Base-by-base conservation (phyloP, 2,888 invertebrate species). In the Iselma pallidipennis region DNA sequence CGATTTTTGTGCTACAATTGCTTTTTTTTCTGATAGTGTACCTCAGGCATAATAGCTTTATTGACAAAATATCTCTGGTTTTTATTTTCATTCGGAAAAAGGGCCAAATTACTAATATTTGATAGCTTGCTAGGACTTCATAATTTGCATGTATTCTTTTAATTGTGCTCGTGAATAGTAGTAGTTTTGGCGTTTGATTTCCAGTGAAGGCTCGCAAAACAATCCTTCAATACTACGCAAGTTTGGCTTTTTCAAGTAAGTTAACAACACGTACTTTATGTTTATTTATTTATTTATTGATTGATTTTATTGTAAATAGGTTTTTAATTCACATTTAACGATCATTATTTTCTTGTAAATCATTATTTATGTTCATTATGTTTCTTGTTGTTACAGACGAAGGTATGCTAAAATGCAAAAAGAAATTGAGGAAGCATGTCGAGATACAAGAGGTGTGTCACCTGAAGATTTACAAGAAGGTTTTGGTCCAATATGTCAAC, bases 391-490 rank as follows among this genome's bases (percentile, higher is more conserved):
- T 87, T 86, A 51, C 86, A 95, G 95, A 82, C 92, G 92, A 85
- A 89, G 91, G 78, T 92, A 92, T 80, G 93, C 92, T 69, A 92
- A 91, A 82, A 86, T 97, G 79, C 91, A 93, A 76, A 91, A 92
- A 79, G 96, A 97, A 75, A 82, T 98, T 51, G 95, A 95, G 82
- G 96, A 96, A 77, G 96, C 96, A 19, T 94, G 94, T 67, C 91
- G 90, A 77, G 92, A 92, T 67, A 85, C 85, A 23, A 84, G 87
- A 69, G 83, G 84, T 60, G 81, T 84, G 42, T 84, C 84, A 66
- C 80, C 83, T 51, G 81, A 83, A 23, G 83, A 83, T 66, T 70
- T 83, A 55, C 82, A 82, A 68, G 85, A 86, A 73, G 83, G 82
- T 58, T 74, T 65, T 45, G 80, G 78, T 10, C 74, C 78, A 3